phyloP scores from a whole-genome alignment of 2,113 vertebrate genomes.

The Trichechus manatus region DNA sequence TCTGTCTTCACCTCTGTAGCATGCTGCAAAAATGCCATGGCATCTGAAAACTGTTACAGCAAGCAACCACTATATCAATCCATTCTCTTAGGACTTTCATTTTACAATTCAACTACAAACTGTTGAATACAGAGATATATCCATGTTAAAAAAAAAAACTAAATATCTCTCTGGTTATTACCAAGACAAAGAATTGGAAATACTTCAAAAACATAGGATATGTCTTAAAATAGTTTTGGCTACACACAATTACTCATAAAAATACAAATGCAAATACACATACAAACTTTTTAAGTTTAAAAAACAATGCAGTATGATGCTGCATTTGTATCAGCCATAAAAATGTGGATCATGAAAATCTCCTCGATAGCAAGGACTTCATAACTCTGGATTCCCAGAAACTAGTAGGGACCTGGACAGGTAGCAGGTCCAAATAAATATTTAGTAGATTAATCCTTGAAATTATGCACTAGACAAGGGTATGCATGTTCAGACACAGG shows the following conservation, averaged over 20 bases:
- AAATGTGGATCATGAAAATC: not conserved
- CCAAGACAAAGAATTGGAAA: slow-evolving; percentile 55
- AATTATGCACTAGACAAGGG: not conserved
- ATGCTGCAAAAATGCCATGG: slow-evolving; percentile 57
- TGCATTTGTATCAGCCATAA: not conserved
- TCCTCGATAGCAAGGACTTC: not conserved
- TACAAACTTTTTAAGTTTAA: not conserved
- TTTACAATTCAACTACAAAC: slow-evolving; percentile 57
- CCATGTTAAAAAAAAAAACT: slow-evolving; percentile 60
- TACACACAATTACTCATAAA: slow-evolving; percentile 8
- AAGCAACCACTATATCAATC: slow-evolving; percentile 56
- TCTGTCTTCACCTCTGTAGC: slow-evolving; percentile 68
- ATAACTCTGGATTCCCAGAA: not conserved
- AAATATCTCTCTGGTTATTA: slow-evolving; percentile 15
- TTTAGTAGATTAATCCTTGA: not conserved
- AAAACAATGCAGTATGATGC: not conserved
- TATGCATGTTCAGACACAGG: slow-evolving; percentile 26
- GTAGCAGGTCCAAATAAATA: slow-evolving; percentile 24
- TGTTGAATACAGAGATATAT: slow-evolving; percentile 54
- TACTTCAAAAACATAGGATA: slow-evolving; percentile 38
- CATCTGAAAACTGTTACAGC: slow-evolving; percentile 68
- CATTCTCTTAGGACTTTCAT: slow-evolving; percentile 44
- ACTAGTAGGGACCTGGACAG: not conserved
- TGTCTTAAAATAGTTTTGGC: not conserved
- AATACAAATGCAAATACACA: slow-evolving; percentile 43